Base-by-base conservation (phyloP, 2,113 vertebrate genomes). In the Cebidichthys violaceus region DNA sequence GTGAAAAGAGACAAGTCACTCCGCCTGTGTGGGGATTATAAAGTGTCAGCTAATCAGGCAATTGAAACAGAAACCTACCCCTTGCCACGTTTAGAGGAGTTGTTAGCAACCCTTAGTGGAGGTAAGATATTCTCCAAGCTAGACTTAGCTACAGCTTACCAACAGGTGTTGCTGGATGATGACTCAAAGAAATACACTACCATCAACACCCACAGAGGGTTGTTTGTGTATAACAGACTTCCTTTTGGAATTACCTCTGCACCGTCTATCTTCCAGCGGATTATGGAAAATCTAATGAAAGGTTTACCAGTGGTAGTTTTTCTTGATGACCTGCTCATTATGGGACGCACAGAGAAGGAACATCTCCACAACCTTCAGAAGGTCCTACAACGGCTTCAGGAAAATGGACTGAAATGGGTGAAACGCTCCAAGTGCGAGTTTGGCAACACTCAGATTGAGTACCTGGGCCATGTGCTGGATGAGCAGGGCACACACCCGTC, bases 61-160 rank as follows among this genome's bases (percentile, higher is more conserved):
- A 17, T 47, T 20, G 67, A 45, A 37, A 86, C 81, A 35, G 78
- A 86, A 0, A 77, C 18, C 1, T 77, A 77, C 35, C 74, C 78
- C 27, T 45, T 88, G 14, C 75, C 81, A 1, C 13, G 20, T 2
- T 74, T 86, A 24, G 81, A 88, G 18, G 84, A 86, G 13, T 4
- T 88, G n/a, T 35, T 88, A 78, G 70, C 73, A 4, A 82, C 45
- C 10, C 66, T 88, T 18, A 84, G 45, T 81, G 74, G 83, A 54
- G 75, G 84, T 1, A 80, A 54, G 3, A 2, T 84, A 5, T 88
- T 86, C 50, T 82, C 75, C 24, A 90, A 85, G 55, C 81, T 81
- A 18, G 66, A 82, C 22, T 60, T 82, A 20, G 78, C 75, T 27
- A 31, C 72, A 27, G 77, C 77, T 3, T 88, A 88, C 3, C 81